Evolutionary conservation across 1,140 invertebrate genomes (phyloP).

Genomic region (Nebria ingens): DNA sequence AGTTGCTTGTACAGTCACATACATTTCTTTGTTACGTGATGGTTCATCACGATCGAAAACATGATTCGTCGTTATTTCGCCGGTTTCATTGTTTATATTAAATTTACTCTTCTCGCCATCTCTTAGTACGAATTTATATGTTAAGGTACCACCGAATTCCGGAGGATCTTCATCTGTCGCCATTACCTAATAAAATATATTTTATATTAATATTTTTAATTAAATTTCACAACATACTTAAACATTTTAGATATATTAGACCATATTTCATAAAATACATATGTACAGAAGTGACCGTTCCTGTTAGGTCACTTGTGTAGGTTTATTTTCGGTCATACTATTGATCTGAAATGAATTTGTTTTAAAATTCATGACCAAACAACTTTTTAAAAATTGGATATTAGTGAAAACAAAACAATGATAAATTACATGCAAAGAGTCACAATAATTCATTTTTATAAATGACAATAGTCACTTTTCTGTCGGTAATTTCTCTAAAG

Average conservation of each 20-base stretch:
- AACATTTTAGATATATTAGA: background rate
- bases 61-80: constrained; percentile 62
- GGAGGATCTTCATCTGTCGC: constrained; percentile 52
- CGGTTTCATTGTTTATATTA: constrained; percentile 61
- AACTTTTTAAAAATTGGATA: too few relatives aligned
- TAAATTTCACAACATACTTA: background rate
- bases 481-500: too few relatives aligned
- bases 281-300: background rate
- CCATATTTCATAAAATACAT: background rate
- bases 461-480: too few relatives aligned
- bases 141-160: constrained; percentile 65
- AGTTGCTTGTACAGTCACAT: constrained; percentile 68
- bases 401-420: too few relatives aligned
- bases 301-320: too few relatives aligned
- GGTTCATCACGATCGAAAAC: constrained; percentile 78
- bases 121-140: constrained; percentile 63
- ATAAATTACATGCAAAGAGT: too few relatives aligned
- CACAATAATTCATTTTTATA: too few relatives aligned
- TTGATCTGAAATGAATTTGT: too few relatives aligned
- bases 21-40: constrained; percentile 69
- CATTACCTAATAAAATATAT: constrained; percentile 28
- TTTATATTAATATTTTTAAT: constrained; percentile 1
- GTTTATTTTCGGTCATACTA: too few relatives aligned
- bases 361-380: too few relatives aligned
- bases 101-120: constrained; percentile 60